Base-by-base conservation (phyloP, 2,888 invertebrate genomes). In the Cheilosia impressa region DNA sequence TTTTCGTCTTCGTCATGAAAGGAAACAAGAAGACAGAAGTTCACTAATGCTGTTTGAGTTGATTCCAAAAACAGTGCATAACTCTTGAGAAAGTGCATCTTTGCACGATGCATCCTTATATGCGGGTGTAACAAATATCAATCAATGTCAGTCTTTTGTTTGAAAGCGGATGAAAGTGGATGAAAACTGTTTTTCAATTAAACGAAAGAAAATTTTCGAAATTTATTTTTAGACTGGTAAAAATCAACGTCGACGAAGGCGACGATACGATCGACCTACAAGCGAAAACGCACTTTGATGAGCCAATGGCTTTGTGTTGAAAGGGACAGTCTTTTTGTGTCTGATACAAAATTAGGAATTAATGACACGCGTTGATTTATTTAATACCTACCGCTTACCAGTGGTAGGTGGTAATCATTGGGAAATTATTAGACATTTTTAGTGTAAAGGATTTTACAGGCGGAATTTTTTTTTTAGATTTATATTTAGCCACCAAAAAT, bases 161-260 rank as follows among this genome's bases (percentile, higher is more conserved):
- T 77, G 81, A 73, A 83, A 78, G 66, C 77, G 34, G 4, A 72
- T 60, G 72, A 73, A 71, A 85, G 81, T 77, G 71, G 85, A 85
- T 68, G 85, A 81, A 85, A 85, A 85, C 81, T 81, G 80, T 85
- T 85, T 85, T 85, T 77, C 85, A 85, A 85, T 85, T 85, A 81
- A 76, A 72, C 43, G 24, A 57, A 34, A 50, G 52, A 43, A 71
- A 57, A 72, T 53, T 57, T 63, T 27, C 52, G 6, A 58, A 65
- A 31, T 22, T 45, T 85, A 85, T 85, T 85, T 85, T 81, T 77
- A 72, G 85, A 78, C 38, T 57, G 38, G 73, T 45, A 57, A 62
- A 50, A 63, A 66, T 19, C 38, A 17, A 72, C 41, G 55, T 34
- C 65, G 43, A 45, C 52, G 52, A 52, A 10, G 13, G 24, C 52